Conservation (phyloP, 2,113 vertebrate species). For the Pluvianellus socialis region DNA sequence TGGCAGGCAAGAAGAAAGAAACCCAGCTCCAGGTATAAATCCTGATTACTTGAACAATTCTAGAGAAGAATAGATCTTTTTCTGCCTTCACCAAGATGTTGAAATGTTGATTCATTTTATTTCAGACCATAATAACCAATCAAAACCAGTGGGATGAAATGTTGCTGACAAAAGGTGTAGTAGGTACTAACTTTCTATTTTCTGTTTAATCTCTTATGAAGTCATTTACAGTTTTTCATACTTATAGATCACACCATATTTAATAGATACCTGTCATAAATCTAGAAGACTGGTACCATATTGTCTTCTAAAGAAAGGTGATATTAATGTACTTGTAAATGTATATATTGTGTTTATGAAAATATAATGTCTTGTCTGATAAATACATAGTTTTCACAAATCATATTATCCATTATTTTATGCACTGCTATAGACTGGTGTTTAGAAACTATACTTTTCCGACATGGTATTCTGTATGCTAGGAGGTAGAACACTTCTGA, state of each 20-base stretch:
- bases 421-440: neutral
- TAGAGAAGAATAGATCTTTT: neutral
- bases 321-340: neutral
- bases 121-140: conserved; percentile 52
- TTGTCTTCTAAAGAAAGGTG: neutral
- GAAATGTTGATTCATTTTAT: neutral
- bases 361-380: neutral
- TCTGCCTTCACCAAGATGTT: neutral
- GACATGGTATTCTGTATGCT: neutral
- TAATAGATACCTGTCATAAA: neutral
- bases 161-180: conserved; percentile 71
- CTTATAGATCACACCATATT: neutral
- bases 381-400: neutral
- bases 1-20: conserved; percentile 75
- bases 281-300: neutral
- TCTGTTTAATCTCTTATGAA: neutral
- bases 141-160: conserved; percentile 76
- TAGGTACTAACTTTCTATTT: conserved; percentile 66
- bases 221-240: neutral
- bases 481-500: neutral
- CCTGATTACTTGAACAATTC: neutral
- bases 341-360: neutral
- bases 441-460: neutral
- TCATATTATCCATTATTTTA: neutral
- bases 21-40: conserved; percentile 72